A percentile compares a stretch with the other conserved stretches of the same genome.
phyloP scores from a whole-genome alignment of 2,113 vertebrate genomes.

The Dunckerocampus dactyliophorus region DNA sequence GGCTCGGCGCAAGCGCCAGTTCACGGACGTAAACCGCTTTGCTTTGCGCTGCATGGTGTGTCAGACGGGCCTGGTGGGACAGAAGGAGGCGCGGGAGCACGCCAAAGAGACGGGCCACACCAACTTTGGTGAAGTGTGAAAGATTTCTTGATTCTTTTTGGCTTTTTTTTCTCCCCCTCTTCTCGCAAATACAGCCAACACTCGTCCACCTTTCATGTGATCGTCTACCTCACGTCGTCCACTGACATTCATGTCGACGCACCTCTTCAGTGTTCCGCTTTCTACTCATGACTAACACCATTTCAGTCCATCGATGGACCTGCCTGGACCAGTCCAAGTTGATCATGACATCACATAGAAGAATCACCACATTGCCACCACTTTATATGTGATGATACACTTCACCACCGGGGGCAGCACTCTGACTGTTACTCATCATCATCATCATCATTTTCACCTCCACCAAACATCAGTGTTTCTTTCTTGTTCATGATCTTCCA shows the following conservation, averaged over 20 bases:
- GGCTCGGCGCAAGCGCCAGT: constrained; percentile 88
- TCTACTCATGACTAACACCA: constrained; percentile 1
- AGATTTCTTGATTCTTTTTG: constrained; percentile 15
- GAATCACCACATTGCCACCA: no score
- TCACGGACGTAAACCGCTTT: constrained; percentile 91
- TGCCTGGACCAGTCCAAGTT: no score
- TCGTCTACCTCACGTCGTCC: constrained; percentile 85
- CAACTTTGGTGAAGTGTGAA: constrained; percentile 95
- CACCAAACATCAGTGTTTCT: no score
- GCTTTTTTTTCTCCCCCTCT: background rate
- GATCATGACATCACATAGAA: no score
- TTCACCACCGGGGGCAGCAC: no score
- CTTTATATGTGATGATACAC: no score
- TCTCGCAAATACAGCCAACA: constrained; percentile 34
- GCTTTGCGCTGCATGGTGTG: constrained; percentile 93
- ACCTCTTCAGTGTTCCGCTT: constrained; percentile 46
- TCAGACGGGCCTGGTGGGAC: constrained; percentile 91
- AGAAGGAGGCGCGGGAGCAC: constrained; percentile 90
- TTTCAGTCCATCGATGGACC: background rate
- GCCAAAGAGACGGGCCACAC: constrained; percentile 95
- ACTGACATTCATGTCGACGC: constrained; percentile 35
- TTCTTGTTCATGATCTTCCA: no score
- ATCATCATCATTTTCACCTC: no score
- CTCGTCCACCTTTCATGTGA: constrained; percentile 50
- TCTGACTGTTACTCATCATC: no score